Percentiles rank a stretch among this genome's conserved stretches.
These are phyloP conservation scores for Rhingia rostrata DNA, from an alignment of 2,888 invertebrate genomes.

Conservation along the genomic window DNA sequence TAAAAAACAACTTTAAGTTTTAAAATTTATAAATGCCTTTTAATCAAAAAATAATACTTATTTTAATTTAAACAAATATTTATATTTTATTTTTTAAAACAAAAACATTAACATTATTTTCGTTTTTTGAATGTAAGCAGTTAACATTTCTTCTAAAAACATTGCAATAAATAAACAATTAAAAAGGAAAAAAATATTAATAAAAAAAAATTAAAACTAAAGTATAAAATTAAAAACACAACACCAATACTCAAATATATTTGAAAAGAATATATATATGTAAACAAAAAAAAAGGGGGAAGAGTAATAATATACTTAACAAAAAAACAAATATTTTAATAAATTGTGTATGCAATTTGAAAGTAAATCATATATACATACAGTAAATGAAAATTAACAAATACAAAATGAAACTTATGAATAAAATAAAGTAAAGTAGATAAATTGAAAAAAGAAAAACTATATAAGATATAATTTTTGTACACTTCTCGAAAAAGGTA, in stretches of 20 bases:
- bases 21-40: constrained; percentile 67
- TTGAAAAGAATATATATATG: constrained; percentile 13
- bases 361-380: constrained; percentile 34
- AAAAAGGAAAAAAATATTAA: constrained; percentile 13
- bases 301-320: constrained; percentile 62
- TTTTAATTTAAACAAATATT: constrained; percentile 2
- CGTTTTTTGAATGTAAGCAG: constrained; percentile 20
- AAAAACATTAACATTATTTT: not conserved
- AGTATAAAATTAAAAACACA: constrained; percentile 26
- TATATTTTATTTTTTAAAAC: not conserved
- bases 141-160: constrained; percentile 57
- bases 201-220: constrained; percentile 8
- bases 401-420: constrained; percentile 69
- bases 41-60: constrained; percentile 9
- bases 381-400: constrained; percentile 38
- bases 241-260: constrained; percentile 60
- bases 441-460: constrained; percentile 31
- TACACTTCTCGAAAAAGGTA: constrained; percentile 58
- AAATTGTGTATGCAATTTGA: constrained; percentile 63
- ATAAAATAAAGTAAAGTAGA: constrained; percentile 45
- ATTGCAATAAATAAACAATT: constrained; percentile 28
- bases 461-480: constrained; percentile 71
- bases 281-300: constrained; percentile 31
- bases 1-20: constrained; percentile 39
- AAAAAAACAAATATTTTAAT: constrained; percentile 45